Conservation (phyloP, 2,888 invertebrate species). For the Carabus problematicus region DNA sequence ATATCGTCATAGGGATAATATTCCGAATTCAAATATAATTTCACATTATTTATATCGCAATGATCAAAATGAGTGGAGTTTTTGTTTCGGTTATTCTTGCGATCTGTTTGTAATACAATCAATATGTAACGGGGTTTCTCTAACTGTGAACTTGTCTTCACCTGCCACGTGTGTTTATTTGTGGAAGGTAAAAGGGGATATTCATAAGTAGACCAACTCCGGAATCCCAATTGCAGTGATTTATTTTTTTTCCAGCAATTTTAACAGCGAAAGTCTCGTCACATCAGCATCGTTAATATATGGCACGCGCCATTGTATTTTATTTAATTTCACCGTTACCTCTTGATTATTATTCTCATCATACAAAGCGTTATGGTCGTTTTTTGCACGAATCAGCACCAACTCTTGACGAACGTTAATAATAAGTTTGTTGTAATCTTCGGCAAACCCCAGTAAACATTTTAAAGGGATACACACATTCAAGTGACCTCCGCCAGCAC, state of each 20-base stretch:
- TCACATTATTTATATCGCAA: constrained; percentile 53
- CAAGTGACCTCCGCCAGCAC: constrained; percentile 44
- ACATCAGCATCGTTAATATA: constrained; percentile 46
- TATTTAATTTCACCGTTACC: constrained; percentile 42
- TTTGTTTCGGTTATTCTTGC: constrained; percentile 49
- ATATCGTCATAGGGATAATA: constrained; percentile 53
- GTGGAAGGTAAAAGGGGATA: constrained; percentile 53
- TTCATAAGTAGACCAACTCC: constrained; percentile 54
- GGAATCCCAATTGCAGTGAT: constrained; percentile 46
- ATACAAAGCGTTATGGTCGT: constrained; percentile 44
- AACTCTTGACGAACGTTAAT: constrained; percentile 55
- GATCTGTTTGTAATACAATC: constrained; percentile 54
- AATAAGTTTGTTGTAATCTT: constrained; percentile 53
- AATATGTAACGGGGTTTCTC: constrained; percentile 56
- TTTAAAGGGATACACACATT: constrained; percentile 52
- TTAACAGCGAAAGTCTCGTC: constrained; percentile 47
- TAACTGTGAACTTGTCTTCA: constrained; percentile 50
- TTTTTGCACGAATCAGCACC: constrained; percentile 49
- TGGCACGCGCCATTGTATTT: constrained; percentile 46
- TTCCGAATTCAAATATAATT: constrained; percentile 53
- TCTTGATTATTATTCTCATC: not conserved
- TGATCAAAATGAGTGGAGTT: constrained; percentile 47
- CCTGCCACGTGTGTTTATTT: constrained; percentile 50
- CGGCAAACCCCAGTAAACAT: constrained; percentile 51
- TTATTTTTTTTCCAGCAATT: constrained; percentile 33